These are phyloP conservation scores for Bagarius yarrelli DNA, from an alignment of 2,113 vertebrate genomes.

Conservation along the genomic window DNA sequence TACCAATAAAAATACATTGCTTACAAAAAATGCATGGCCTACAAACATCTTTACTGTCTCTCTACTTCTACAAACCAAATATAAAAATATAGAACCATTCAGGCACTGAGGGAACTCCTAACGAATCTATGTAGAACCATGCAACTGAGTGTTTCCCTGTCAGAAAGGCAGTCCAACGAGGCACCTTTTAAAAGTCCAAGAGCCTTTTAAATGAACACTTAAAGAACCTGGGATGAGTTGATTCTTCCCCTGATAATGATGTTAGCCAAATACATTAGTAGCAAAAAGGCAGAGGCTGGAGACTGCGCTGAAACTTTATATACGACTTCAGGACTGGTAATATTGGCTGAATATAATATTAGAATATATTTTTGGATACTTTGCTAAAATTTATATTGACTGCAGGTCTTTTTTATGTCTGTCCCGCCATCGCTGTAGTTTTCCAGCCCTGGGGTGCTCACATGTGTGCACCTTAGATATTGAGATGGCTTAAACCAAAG, in stretches of 20 bases:
- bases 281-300: slow-evolving; percentile 15
- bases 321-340: not conserved
- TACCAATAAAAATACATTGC: not conserved
- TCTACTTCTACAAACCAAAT: not conserved
- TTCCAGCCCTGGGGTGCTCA: not conserved
- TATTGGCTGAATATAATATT: not conserved
- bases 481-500: not conserved
- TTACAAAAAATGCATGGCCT: not conserved
- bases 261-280: slow-evolving; percentile 19
- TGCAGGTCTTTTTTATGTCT: not conserved
- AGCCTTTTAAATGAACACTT: slow-evolving; percentile 19
- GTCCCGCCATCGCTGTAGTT: not conserved
- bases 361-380: slow-evolving; percentile 10
- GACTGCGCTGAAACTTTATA: slow-evolving; percentile 20
- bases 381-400: slow-evolving; percentile 20
- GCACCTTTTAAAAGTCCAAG: not conserved
- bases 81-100: not conserved
- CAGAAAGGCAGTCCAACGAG: slow-evolving; percentile 6
- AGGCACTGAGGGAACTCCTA: not conserved
- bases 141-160: not conserved
- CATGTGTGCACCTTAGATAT: not conserved
- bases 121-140: not conserved
- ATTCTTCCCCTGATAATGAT: slow-evolving; percentile 6
- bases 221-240: slow-evolving; percentile 2
- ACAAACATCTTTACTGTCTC: not conserved